Base-by-base conservation (phyloP, 2,113 vertebrate species). In the Megaleporinus macrocephalus region DNA sequence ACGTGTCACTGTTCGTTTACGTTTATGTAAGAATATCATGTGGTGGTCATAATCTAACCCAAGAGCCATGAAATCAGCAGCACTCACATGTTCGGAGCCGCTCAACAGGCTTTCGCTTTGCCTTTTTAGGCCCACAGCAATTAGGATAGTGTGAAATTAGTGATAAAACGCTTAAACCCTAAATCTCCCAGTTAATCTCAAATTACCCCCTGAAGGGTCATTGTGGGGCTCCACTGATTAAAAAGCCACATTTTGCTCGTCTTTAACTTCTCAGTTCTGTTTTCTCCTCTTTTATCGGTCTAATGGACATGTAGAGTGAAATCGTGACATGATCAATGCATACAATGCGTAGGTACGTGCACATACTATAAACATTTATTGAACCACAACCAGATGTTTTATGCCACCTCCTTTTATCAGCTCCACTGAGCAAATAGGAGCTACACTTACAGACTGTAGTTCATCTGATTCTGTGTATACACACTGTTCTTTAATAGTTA, bases 171-270 rank as follows among this genome's bases (percentile, higher is more conserved):
- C 30, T 68, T 68, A 68, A 68, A 70, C 33, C 36, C 13, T 62
- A 80, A 80, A 73, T 73, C 44, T 49, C 59, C 47, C 12, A 1
- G 26, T 79, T 79, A 79, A 73, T 73, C 59, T 33, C 24, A 55
- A 61, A 80, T 80, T 24, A 75, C 55, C 47, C 73, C 74, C 55
- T 81, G 33, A 9, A 81, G 79, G 15, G 22, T 41, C 27, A 10
- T 18, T 55, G 22, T 47, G 71, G 66, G 66, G 49, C 49, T 27
- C 29, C 30, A 4, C 72, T 44, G 79, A 57, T 57, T 74, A 74
- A 68, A 44, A 29, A 1, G n/a, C 41, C 44, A 41, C 47, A 24
- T 61, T 68, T 53, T 74, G 47, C 53, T 81, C 71, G 27, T 5
- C 33, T 80, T 53, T 53, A 55, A 11, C 77, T 71, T 47, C n/a